Evolutionary conservation across 2,888 invertebrate species (phyloP), one percentile per base, ranked within the genome.

Genomic region (Lycia hirtaria): DNA sequence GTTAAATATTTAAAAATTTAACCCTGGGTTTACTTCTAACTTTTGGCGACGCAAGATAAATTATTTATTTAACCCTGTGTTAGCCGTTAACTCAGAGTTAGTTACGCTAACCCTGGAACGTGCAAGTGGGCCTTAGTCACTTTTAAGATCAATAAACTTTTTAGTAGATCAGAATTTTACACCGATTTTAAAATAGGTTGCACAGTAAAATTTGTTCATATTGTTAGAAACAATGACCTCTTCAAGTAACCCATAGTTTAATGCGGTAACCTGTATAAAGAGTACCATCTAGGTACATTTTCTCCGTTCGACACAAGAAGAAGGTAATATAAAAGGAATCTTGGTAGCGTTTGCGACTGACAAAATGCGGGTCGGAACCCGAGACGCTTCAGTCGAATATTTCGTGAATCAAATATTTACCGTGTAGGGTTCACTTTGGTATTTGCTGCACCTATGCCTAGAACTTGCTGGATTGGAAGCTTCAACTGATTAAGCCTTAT

Each of bases 381-480:
- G 53, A 60, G 63, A 66, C 53, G 56, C 44, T 60, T 65, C 56
- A 62, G 60, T 50, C 55, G 64, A 72, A 69, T 76, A 67, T 72
- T 72, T 64, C 49, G 61, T 47, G 61, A 61, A 66, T 65, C 65
- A 69, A 71, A 72, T 69, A 68, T 72, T 72, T 70, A 68, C 64
- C 20, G 57, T 61, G 53, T 54, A 62, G 58, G 67, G 64, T 69
- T 67, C 61, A 56, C 60, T 64, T 61, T 20, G 54, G 44, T 62
- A 68, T 68, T 64, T 60, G 58, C 59, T 68, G 67, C 67, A 68
- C 19, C 58, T 68, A 65, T 65, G 65, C 19, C 58, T 58, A 56
- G 60, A 60, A 45, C 58, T 49, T 55, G 48, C 47, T 59, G 44
- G 54, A 37, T 57, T 40, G 56, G 44, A 56, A 56, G 32, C 20